These are phyloP conservation scores for Epicampocera succincta DNA, from an alignment of 2,888 invertebrate species.

Conservation along the genomic window DNA sequence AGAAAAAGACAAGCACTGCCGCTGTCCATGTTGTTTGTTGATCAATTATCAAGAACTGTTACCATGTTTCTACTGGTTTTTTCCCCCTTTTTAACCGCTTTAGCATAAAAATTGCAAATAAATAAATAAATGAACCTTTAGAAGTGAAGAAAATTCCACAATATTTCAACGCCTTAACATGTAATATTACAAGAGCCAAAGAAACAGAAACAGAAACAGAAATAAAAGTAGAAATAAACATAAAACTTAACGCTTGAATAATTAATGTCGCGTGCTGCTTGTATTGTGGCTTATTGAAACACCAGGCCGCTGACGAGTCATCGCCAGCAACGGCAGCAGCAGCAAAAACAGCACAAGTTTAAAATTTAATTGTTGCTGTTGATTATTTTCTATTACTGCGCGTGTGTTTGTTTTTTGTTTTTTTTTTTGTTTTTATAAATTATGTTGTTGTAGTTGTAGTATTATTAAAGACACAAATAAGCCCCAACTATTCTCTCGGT, in stretches of 20 bases:
- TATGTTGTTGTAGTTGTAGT: constrained; percentile 11
- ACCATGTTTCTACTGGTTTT: background rate
- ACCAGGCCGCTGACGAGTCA: constrained; percentile 39
- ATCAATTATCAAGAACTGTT: constrained; percentile 14
- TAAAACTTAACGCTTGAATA: constrained; percentile 70
- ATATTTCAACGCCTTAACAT: constrained; percentile 33
- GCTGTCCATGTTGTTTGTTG: no score
- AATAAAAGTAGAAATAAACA: constrained; percentile 9
- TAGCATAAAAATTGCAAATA: background rate
- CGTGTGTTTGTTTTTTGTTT: no score
- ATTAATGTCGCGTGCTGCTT: constrained; percentile 71
- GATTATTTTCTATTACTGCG: constrained; percentile 36
- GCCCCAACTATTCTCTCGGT: constrained; percentile 9
- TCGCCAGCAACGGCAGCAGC: constrained; percentile 22
- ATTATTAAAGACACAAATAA: constrained; percentile 2
- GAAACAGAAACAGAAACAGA: constrained; percentile 3
- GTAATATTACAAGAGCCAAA: constrained; percentile 24
- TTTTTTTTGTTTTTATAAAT: no score
- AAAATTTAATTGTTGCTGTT: constrained; percentile 25
- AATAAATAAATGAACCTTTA: background rate
- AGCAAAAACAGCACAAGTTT: constrained; percentile 13
- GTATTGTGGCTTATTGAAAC: constrained; percentile 38
- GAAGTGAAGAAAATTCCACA: constrained; percentile 10
- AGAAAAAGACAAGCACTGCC: no score
- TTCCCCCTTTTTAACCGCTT: background rate